phyloP scores from a whole-genome alignment of 2,888 invertebrate genomes.

The Eudemis profundana region DNA sequence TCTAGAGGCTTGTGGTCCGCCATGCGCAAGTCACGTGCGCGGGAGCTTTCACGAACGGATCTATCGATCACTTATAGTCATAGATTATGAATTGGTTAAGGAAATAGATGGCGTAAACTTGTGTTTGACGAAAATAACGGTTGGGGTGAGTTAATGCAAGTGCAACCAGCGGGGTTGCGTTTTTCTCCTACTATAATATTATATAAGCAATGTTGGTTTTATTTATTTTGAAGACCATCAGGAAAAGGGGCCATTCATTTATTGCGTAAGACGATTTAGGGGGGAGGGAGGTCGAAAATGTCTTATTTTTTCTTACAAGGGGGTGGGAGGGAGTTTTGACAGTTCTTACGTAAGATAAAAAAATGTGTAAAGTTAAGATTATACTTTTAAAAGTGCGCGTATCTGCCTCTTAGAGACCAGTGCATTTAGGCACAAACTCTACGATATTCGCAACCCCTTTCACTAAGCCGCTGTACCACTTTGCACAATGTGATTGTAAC shows the following conservation, averaged over 20 bases:
- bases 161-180: too few species aligned
- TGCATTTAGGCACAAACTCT: conserved; percentile 7
- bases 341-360: too few species aligned
- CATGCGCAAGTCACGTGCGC: conserved; percentile 66
- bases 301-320: too few species aligned
- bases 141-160: not conserved
- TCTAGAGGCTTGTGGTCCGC: conserved; percentile 46
- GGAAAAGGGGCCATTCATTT: too few species aligned
- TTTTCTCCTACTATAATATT: too few species aligned
- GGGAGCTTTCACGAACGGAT: conserved; percentile 51
- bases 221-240: too few species aligned
- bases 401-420: not conserved
- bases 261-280: too few species aligned
- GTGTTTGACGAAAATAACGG: not conserved
- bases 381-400: too few species aligned
- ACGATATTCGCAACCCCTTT: conserved; percentile 4
- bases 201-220: too few species aligned
- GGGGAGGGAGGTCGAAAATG: too few species aligned
- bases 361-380: too few species aligned
- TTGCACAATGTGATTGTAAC: conserved; percentile 18
- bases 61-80: conserved; percentile 50
- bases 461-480: conserved; percentile 43
- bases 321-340: too few species aligned
- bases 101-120: not conserved
- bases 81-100: conserved; percentile 49